phyloP scores from a whole-genome alignment of 2,888 invertebrate genomes.

The Empis stercorea region DNA sequence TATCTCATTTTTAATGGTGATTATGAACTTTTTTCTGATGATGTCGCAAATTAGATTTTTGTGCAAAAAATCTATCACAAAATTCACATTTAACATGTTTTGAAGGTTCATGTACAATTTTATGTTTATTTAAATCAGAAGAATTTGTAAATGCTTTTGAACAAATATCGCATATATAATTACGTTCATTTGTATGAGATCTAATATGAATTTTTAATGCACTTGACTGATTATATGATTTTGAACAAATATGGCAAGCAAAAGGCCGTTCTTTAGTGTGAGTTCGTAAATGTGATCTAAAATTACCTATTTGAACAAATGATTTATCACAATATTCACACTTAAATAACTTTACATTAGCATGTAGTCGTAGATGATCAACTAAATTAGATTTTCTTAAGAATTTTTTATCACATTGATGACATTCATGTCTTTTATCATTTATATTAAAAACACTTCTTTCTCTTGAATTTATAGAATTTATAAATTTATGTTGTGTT shows the following conservation, averaged over 20 bases:
- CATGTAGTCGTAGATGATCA: slow-evolving; percentile 19
- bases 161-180: slow-evolving; percentile 16
- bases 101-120: slow-evolving; percentile 14
- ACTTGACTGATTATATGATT: slow-evolving; percentile 17
- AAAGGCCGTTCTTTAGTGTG: slow-evolving; percentile 20
- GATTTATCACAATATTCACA: slow-evolving; percentile 18
- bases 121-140: slow-evolving; percentile 18
- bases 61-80: slow-evolving; percentile 15
- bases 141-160: slow-evolving; percentile 17
- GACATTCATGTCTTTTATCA: slow-evolving; percentile 10
- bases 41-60: slow-evolving; percentile 14
- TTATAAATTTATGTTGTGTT: not conserved
- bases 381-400: slow-evolving; percentile 16
- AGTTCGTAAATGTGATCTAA: slow-evolving; percentile 16
- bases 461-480: not conserved
- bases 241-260: slow-evolving; percentile 14
- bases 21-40: not conserved
- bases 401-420: slow-evolving; percentile 17
- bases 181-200: slow-evolving; percentile 18
- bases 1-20: too few relatives aligned
- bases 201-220: slow-evolving; percentile 18
- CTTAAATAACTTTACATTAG: slow-evolving; percentile 17
- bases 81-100: slow-evolving; percentile 13
- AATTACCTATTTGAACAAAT: slow-evolving; percentile 20
- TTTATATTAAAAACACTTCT: not conserved